These are phyloP conservation scores for Petrocephalus microphthalmus DNA, from an alignment of 2,113 vertebrate species.

Conservation along the genomic window DNA sequence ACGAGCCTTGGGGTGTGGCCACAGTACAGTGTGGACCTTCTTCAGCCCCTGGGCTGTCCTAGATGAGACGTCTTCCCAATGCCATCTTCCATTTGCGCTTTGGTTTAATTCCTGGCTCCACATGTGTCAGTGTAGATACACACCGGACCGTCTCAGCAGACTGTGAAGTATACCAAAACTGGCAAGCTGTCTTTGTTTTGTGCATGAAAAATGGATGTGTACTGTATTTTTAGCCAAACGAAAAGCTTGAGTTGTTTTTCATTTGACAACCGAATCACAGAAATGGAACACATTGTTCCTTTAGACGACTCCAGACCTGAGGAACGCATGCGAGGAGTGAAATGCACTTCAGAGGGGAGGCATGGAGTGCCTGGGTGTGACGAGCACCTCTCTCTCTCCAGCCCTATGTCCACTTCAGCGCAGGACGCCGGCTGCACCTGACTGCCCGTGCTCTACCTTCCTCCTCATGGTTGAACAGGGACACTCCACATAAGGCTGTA, in stretches of 20 bases:
- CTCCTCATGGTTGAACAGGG: conserved; percentile 11
- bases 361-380: conserved; percentile 30
- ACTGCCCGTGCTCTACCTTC: conserved; percentile 18
- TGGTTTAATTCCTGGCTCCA: conserved; percentile 30
- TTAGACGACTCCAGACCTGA: conserved; percentile 19
- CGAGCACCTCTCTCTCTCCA: background rate
- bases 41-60: background rate
- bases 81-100: conserved; percentile 31
- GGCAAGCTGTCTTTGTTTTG: conserved; percentile 65
- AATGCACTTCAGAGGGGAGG: background rate
- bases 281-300: conserved; percentile 38
- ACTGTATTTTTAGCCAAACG: conserved; percentile 52
- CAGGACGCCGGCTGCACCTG: conserved; percentile 16
- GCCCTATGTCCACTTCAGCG: conserved; percentile 25
- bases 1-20: background rate
- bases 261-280: conserved; percentile 34
- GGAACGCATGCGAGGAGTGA: conserved; percentile 22
- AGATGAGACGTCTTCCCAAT: background rate
- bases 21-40: background rate
- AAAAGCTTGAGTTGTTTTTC: conserved; percentile 43
- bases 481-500: conserved; percentile 44
- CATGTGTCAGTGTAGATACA: conserved; percentile 37
- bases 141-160: conserved; percentile 55
- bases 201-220: conserved; percentile 70
- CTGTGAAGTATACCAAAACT: conserved; percentile 58